phyloP scores from a whole-genome alignment of 2,888 invertebrate species.

The Ichneumon xanthorius region DNA sequence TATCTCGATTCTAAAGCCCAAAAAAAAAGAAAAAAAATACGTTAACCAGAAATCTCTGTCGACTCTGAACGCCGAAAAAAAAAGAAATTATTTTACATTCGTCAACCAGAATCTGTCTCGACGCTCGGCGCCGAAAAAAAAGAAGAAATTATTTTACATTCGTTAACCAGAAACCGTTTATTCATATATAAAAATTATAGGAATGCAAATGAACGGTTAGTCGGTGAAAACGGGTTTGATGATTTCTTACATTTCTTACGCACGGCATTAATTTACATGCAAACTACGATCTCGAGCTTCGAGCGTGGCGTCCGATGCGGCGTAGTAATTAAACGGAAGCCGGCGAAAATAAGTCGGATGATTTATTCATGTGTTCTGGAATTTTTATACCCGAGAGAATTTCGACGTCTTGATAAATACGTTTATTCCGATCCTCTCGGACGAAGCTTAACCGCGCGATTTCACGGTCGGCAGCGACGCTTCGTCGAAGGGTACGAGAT shows the following conservation, averaged over 20 bases:
- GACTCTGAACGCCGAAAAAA: neutral
- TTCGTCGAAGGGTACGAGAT: slow-evolving; percentile 40
- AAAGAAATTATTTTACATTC: neutral
- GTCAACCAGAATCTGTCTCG: neutral
- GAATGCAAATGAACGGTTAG: neutral
- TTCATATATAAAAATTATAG: neutral
- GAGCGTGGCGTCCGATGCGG: neutral
- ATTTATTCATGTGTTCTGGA: neutral
- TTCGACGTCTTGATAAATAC: neutral
- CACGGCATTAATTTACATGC: neutral
- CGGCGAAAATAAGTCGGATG: neutral
- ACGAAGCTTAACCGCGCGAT: neutral
- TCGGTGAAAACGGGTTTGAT: neutral
- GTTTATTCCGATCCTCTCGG: neutral
- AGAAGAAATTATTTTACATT: neutral
- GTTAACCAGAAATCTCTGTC: no score
- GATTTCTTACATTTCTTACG: neutral
- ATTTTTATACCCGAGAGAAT: neutral
- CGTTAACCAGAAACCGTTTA: neutral
- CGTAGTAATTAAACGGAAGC: neutral
- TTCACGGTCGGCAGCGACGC: slow-evolving; percentile 33
- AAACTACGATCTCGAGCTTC: neutral
- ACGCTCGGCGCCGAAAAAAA: neutral
- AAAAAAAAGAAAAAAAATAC: no score
- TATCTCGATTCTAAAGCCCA: no score